Evolutionary conservation across 2,888 invertebrate species (phyloP).

Genomic region (Baccha elongata): DNA sequence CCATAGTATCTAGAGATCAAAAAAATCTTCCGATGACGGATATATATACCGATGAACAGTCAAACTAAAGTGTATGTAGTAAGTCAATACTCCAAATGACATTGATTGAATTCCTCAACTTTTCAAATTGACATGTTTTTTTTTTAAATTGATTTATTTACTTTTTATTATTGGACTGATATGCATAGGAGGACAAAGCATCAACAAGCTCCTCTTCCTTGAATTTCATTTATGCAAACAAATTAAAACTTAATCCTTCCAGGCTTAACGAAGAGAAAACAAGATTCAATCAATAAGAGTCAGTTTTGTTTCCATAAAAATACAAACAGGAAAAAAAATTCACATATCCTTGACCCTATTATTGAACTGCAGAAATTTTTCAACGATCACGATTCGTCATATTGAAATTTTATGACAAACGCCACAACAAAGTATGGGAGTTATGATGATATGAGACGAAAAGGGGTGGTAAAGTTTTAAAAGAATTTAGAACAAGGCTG

Average conservation of each 20-base stretch:
- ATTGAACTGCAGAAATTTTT: not conserved
- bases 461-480: no score
- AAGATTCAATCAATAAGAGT: conserved; percentile 38
- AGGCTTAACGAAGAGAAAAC: conserved; percentile 11
- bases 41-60: no score
- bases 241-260: conserved; percentile 35
- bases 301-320: conserved; percentile 3
- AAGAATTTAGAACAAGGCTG: conserved; percentile 56
- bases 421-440: not conserved
- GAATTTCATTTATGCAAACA: conserved; percentile 25
- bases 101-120: no score
- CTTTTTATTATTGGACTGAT: no score
- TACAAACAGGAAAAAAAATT: not conserved
- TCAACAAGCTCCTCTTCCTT: not conserved
- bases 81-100: no score
- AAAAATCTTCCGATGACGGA: no score
- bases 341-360: conserved; percentile 50
- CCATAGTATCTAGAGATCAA: no score
- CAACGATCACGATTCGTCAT: not conserved
- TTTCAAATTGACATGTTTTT: no score
- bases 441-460: no score
- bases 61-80: no score
- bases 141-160: no score
- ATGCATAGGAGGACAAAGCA: no score
- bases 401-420: not conserved